These are phyloP conservation scores for Beris morrisii DNA, from an alignment of 2,888 invertebrate species.

Conservation along the genomic window DNA sequence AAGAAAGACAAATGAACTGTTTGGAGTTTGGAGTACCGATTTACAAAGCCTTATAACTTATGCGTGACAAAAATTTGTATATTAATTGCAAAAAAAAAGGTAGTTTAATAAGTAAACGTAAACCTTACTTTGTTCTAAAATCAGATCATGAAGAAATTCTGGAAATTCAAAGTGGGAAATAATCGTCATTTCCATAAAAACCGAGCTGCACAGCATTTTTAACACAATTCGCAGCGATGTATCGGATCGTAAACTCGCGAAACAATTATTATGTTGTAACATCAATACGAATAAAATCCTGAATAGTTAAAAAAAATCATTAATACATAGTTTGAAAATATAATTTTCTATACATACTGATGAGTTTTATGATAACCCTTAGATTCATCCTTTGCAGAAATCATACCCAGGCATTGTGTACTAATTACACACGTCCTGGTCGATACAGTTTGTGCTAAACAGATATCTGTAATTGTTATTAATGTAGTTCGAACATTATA, in stretches of 20 bases:
- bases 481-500: neutral
- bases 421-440: slow-evolving; percentile 14
- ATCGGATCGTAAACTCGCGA: neutral
- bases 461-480: slow-evolving; percentile 5
- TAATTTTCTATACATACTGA: slow-evolving; percentile 8
- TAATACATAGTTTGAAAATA: neutral
- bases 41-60: too few relatives aligned
- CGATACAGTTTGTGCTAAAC: slow-evolving; percentile 11
- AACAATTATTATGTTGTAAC: neutral
- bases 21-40: too few relatives aligned
- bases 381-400: neutral
- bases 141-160: slow-evolving; percentile 14
- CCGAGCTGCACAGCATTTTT: slow-evolving; percentile 2
- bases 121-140: slow-evolving; percentile 23
- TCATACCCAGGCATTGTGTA: slow-evolving; percentile 1
- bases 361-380: slow-evolving; percentile 27
- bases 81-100: neutral
- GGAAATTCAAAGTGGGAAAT: slow-evolving; percentile 9
- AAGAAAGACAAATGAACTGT: too few relatives aligned
- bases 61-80: too few relatives aligned
- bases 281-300: slow-evolving; percentile 9
- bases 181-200: neutral
- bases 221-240: neutral
- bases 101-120: neutral
- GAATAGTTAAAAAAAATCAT: neutral